Conservation (phyloP, 2,888 invertebrate species). For the Rhagonycha lutea region DNA sequence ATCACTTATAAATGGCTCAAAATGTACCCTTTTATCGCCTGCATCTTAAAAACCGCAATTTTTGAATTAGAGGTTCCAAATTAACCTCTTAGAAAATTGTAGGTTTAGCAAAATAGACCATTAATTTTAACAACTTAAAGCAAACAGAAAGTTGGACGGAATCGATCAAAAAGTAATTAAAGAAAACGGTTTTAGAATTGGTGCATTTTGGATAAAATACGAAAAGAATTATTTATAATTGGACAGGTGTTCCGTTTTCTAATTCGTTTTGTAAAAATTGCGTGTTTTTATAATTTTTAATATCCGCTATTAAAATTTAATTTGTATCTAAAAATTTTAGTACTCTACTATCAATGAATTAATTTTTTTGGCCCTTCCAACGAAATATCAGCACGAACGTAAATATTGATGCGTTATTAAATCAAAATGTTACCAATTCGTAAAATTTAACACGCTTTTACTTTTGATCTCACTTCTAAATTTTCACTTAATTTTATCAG, state of each 20-base stretch:
- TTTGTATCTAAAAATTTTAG: not conserved
- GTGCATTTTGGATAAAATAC: conserved; percentile 9
- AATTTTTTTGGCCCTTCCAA: not conserved
- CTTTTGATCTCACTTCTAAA: too few relatives aligned
- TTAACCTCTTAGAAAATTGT: conserved; percentile 6
- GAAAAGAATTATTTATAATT: conserved; percentile 15
- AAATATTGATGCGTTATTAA: not conserved
- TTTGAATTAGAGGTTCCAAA: not conserved
- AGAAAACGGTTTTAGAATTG: conserved; percentile 2
- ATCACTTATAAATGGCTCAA: not conserved
- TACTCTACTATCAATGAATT: not conserved
- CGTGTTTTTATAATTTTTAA: conserved; percentile 20
- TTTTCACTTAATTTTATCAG: too few relatives aligned
- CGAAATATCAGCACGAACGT: not conserved
- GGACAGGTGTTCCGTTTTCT: conserved; percentile 22
- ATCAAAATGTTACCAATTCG: not conserved
- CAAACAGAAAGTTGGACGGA: conserved; percentile 10
- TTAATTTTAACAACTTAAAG: conserved; percentile 19
- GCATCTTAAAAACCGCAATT: not conserved
- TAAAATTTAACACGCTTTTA: too few relatives aligned
- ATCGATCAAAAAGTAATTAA: conserved; percentile 13
- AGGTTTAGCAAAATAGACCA: conserved; percentile 8
- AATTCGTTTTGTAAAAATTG: conserved; percentile 9
- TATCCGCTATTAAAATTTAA: conserved; percentile 3
- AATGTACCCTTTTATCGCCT: not conserved